Conservation (phyloP, 2,888 invertebrate genomes). For the Torymus aiolomorphi region DNA sequence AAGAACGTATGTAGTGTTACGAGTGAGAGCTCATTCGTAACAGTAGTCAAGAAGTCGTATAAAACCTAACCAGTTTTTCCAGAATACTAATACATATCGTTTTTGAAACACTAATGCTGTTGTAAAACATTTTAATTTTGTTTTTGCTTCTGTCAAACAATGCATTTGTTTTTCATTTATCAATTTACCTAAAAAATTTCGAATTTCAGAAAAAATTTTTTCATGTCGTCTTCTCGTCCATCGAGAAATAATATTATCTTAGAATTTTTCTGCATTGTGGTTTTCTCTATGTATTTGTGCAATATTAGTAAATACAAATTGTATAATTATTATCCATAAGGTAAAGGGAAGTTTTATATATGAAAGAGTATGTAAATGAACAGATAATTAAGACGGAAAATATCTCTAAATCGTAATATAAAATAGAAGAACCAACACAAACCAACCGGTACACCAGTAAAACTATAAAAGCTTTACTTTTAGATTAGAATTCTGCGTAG, state of each 20-base stretch:
- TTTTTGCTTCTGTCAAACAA: neutral
- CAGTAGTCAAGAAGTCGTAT: no score
- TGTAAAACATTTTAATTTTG: no score
- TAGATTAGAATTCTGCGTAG: no score
- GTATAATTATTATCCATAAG: neutral
- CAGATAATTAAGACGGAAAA: no score
- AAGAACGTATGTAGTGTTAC: no score
- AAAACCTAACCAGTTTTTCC: no score
- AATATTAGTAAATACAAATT: neutral
- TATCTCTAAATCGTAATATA: no score
- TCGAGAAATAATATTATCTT: slow-evolving; percentile 7
- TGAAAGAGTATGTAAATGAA: no score
- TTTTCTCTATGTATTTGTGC: neutral
- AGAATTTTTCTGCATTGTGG: neutral
- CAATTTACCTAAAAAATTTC: slow-evolving; percentile 20
- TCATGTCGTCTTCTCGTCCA: slow-evolving; percentile 16
- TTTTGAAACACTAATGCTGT: no score
- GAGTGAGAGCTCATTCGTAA: no score
- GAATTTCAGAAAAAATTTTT: slow-evolving; percentile 43
- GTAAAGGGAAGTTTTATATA: no score
- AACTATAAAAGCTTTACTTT: neutral
- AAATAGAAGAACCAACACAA: neutral
- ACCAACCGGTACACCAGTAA: neutral
- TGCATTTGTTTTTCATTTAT: slow-evolving; percentile 4
- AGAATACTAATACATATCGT: no score